phyloP scores from a whole-genome alignment of 2,113 vertebrate genomes.

The Enhydra lutris region DNA sequence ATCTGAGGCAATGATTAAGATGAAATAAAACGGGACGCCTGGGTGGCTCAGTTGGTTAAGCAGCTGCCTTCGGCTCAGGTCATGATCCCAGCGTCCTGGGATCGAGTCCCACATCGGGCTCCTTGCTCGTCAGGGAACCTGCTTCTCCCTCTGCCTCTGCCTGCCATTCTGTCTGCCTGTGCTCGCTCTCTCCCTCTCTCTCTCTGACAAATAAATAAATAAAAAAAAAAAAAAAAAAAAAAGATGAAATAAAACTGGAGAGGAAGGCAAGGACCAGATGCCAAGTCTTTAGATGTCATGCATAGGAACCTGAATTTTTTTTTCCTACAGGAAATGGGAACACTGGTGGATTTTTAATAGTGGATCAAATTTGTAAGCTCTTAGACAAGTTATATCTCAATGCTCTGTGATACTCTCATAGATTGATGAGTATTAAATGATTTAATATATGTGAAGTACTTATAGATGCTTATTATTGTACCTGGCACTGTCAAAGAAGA shows the following conservation, averaged over 20 bases:
- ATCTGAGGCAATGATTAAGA: not conserved
- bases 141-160: too few species aligned
- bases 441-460: not conserved
- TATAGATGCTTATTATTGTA: not conserved
- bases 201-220: too few species aligned
- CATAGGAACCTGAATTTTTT: not conserved
- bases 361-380: not conserved
- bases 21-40: slow-evolving; percentile 1
- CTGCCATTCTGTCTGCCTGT: too few species aligned
- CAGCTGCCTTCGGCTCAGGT: too few species aligned
- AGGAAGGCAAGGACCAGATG: not conserved
- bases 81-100: too few species aligned
- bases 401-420: not conserved
- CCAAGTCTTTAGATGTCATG: not conserved
- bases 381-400: not conserved
- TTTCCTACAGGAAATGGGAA: not conserved
- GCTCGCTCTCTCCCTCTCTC: too few species aligned
- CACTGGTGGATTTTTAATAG: not conserved
- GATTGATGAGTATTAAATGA: not conserved
- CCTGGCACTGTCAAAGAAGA: not conserved
- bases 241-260: not conserved
- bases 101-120: too few species aligned
- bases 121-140: too few species aligned
- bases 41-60: too few species aligned
- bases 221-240: too few species aligned